Evolutionary conservation across 2,797 vertebrate genomes (phyloP).

Genomic region (Myotis vivesi): DNA sequence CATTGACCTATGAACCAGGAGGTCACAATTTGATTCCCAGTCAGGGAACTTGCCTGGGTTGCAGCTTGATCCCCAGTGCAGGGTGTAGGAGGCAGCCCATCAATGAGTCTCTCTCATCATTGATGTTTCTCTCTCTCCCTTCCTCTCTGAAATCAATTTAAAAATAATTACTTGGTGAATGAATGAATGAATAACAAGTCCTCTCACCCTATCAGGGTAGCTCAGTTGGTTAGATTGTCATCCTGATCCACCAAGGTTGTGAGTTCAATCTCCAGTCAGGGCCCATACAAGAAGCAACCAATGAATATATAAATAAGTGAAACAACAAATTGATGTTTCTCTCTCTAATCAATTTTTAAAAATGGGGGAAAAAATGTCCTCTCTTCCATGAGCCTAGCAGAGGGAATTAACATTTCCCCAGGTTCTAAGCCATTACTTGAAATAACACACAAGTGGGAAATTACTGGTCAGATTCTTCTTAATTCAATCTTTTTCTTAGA

Average conservation of each 20-base stretch:
- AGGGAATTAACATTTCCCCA: not conserved
- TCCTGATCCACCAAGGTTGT: not conserved
- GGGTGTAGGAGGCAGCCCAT: too few relatives aligned
- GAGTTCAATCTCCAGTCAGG: not conserved
- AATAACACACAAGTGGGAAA: slow-evolving; percentile 6
- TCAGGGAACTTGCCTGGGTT: too few relatives aligned
- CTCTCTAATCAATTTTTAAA: not conserved
- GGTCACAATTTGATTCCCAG: too few relatives aligned
- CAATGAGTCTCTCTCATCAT: too few relatives aligned
- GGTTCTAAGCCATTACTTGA: not conserved
- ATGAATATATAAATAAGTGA: not conserved
- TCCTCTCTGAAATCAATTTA: too few relatives aligned
- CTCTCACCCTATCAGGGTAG: not conserved
- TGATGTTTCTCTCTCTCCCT: too few relatives aligned
- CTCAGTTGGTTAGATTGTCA: not conserved
- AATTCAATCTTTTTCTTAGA: not conserved
- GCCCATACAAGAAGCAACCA: not conserved
- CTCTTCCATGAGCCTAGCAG: not conserved
- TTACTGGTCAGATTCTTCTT: not conserved
- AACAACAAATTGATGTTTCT: not conserved
- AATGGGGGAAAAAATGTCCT: not conserved
- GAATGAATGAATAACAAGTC: not conserved
- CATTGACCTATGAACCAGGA: too few relatives aligned
- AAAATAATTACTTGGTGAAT: slow-evolving; percentile 1
- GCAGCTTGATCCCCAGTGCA: too few relatives aligned